A percentile compares a stretch with the other conserved stretches of the same genome.
Evolutionary conservation across 2,797 vertebrate genomes (phyloP).

Genomic region (Brotula barbata): DNA sequence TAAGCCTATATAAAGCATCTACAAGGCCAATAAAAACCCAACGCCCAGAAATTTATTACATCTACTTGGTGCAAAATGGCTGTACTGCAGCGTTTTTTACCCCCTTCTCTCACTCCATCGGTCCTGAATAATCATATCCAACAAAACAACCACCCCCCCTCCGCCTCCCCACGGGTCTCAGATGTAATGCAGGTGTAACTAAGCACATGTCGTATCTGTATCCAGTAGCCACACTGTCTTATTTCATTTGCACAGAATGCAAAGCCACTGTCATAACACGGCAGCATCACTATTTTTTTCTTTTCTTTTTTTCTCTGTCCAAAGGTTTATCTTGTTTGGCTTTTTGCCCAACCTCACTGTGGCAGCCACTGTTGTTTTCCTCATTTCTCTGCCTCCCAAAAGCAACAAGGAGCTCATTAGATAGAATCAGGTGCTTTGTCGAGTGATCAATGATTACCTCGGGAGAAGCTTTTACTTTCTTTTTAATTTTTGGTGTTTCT

Average conservation of each 20-base stretch:
- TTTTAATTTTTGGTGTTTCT: conserved; percentile 24
- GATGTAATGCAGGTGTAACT: conserved; percentile 20
- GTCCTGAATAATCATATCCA: conserved; percentile 33
- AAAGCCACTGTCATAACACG: neutral
- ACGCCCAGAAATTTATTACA: conserved; percentile 21
- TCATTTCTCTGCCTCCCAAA: conserved; percentile 49
- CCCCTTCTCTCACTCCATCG: neutral
- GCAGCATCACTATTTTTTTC: neutral
- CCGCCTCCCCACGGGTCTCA: conserved; percentile 2
- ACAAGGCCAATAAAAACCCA: conserved; percentile 23
- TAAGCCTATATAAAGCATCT: conserved; percentile 14
- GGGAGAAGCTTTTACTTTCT: conserved; percentile 45
- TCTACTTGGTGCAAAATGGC: conserved; percentile 30
- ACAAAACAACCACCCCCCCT: neutral
- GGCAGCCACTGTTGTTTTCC: conserved; percentile 40
- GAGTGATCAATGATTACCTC: conserved; percentile 59
- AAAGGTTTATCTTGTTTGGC: conserved; percentile 27
- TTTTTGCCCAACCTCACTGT: conserved; percentile 19
- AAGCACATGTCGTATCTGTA: neutral
- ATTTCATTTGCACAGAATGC: neutral
- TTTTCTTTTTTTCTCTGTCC: neutral
- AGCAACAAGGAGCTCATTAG: conserved; percentile 65
- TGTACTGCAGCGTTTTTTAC: conserved; percentile 1
- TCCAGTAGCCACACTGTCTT: neutral
- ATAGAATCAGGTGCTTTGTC: conserved; percentile 60